A percentile compares a stretch with the other conserved stretches of the same genome.
Evolutionary conservation across 2,797 vertebrate species (phyloP).

Genomic region (Sebastes vulpes): DNA sequence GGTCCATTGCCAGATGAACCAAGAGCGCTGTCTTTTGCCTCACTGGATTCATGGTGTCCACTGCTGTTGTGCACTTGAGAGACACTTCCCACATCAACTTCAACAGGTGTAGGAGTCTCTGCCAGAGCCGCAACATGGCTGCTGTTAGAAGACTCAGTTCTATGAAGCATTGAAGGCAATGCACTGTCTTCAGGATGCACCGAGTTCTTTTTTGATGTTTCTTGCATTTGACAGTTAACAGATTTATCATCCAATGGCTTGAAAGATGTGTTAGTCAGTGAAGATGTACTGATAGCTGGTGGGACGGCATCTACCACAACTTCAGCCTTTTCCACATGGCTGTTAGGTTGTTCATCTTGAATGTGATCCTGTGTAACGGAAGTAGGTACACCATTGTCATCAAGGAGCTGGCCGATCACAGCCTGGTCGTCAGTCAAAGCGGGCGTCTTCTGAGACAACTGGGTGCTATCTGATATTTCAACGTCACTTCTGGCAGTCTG

Average conservation of each 20-base stretch:
- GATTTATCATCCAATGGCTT: slow-evolving; percentile 8
- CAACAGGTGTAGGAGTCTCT: background rate
- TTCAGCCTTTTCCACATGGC: background rate
- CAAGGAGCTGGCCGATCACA: background rate
- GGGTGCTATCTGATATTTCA: slow-evolving; percentile 12
- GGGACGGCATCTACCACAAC: background rate
- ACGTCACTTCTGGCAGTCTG: slow-evolving; percentile 1
- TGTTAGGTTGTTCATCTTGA: slow-evolving; percentile 14
- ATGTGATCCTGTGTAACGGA: background rate
- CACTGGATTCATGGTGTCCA: slow-evolving; percentile 2
- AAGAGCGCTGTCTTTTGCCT: slow-evolving; percentile 61
- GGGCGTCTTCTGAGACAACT: slow-evolving; percentile 13
- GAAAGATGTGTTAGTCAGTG: background rate
- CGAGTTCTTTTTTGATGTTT: background rate
- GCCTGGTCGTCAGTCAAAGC: slow-evolving; percentile 8
- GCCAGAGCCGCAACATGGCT: background rate
- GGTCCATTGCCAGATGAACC: slow-evolving; percentile 49
- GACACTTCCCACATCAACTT: background rate
- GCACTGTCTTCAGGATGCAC: background rate
- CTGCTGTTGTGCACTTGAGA: background rate
- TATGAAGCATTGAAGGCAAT: background rate
- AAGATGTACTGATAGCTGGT: background rate
- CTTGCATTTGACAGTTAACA: slow-evolving; percentile 3
- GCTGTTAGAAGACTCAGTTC: background rate
- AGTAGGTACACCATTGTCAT: background rate